Evolutionary conservation across 2,113 vertebrate species (phyloP), one percentile per base, ranked within the genome.

Genomic region (Lasiurus cinereus): DNA sequence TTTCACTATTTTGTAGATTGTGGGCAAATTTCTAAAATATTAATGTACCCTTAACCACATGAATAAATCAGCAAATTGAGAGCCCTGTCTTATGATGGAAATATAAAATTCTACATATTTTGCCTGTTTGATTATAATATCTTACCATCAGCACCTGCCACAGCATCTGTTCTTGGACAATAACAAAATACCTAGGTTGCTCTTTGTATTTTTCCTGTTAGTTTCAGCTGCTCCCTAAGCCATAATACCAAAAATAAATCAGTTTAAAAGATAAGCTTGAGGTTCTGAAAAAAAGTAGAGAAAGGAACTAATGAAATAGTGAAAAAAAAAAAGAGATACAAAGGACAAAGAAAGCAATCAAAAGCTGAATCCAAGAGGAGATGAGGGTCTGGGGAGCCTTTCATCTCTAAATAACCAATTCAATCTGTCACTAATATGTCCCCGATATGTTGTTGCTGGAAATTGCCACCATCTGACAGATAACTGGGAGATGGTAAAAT

Each of bases 241-340:
- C 70, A 94, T 87, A 97, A 96, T 94, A 70, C 46, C 24, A 78
- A 83, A 96, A 95, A 95, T 94, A 95, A 95, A 96, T 97, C 95
- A 94, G 52, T 94, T 95, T 94, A 90, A 97, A 90, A 93, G 91
- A 96, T 94, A 95, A 96, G 70, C 59, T 87, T 72, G 15, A 89
- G 64, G 70, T 89, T 95, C 88, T 83, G 59, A 80, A 96, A 92
- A 92, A 86, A 97, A 89, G 73, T 91, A 85, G 67, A 86, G n/a
- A 96, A 95, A 91, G n/a, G 19, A 92, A 78, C 67, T 48, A 54
- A 94, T 56, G 59, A 89, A 43, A 94, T 16, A 39, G n/a, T 69
- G 31, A 95, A 88, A 69, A 77, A 83, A 88, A 69, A 73, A 83
- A 95, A 90, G 43, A 66, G 72, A 87, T 39, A n/a, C 39, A 94